A percentile compares a stretch with the other conserved stretches of the same genome.
Evolutionary conservation across 2,888 invertebrate genomes (phyloP).

Genomic region (Calliphora vomitoria): DNA sequence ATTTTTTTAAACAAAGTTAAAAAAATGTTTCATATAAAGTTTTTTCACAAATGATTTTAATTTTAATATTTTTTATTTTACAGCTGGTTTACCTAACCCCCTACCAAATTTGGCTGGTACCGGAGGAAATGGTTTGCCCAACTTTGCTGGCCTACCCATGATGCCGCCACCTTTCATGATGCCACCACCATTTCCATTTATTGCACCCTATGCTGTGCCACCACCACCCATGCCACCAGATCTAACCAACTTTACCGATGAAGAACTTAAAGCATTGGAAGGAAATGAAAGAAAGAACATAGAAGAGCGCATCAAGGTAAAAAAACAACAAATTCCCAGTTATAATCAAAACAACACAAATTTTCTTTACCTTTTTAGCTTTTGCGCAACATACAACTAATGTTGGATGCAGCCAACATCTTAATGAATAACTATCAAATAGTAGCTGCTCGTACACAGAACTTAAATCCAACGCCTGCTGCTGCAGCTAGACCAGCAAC

Average conservation of each 20-base stretch:
- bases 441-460: slow-evolving; percentile 87
- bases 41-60: no score
- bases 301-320: slow-evolving; percentile 93
- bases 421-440: slow-evolving; percentile 97
- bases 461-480: slow-evolving; percentile 75
- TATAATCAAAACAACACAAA: background rate
- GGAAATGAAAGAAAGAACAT: slow-evolving; percentile 94
- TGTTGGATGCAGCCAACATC: slow-evolving; percentile 96
- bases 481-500: slow-evolving; percentile 47
- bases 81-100: slow-evolving; percentile 45
- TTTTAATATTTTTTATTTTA: background rate
- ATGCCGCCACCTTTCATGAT: slow-evolving; percentile 84
- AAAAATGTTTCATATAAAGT: no score
- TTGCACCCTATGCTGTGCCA: slow-evolving; percentile 86
- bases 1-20: no score
- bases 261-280: slow-evolving; percentile 95
- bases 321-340: no score
- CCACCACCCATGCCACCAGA: slow-evolving; percentile 92
- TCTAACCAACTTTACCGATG: slow-evolving; percentile 90
- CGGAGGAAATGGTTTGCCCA: slow-evolving; percentile 65
- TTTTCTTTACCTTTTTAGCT: slow-evolving; percentile 85
- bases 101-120: slow-evolving; percentile 50
- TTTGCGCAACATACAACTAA: slow-evolving; percentile 92
- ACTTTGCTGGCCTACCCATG: slow-evolving; percentile 79
- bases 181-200: slow-evolving; percentile 86